A percentile compares a stretch with the other conserved stretches of the same genome.
phyloP scores from a whole-genome alignment of 1,140 invertebrate genomes.

The Diplogasteroides magnus region DNA sequence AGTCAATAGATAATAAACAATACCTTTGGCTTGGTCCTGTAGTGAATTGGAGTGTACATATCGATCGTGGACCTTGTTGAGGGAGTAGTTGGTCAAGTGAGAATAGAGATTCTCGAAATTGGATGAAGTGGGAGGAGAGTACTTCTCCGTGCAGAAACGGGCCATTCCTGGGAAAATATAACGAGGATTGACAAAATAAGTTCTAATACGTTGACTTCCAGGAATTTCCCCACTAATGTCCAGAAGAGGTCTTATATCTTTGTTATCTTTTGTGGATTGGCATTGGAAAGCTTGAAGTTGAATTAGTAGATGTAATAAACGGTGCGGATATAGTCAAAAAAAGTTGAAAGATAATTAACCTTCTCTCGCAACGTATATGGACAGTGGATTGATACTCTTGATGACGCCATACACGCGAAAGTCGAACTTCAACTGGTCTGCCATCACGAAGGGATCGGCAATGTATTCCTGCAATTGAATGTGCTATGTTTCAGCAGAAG shows the following conservation, averaged over 20 bases:
- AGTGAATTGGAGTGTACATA: constrained; percentile 59
- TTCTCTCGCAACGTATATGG: constrained; percentile 60
- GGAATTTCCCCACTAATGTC: too few relatives aligned
- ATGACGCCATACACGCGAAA: constrained; percentile 60
- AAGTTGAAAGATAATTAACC: constrained; percentile 27
- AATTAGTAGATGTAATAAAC: not conserved
- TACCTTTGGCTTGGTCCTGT: constrained; percentile 48
- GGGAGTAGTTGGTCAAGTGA: constrained; percentile 62
- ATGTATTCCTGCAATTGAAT: constrained; percentile 57
- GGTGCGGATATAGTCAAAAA: not conserved
- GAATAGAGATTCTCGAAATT: constrained; percentile 59
- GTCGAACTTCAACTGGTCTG: constrained; percentile 60
- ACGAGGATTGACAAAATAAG: too few relatives aligned
- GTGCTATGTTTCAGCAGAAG: too few relatives aligned
- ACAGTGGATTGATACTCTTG: constrained; percentile 58
- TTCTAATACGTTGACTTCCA: too few relatives aligned
- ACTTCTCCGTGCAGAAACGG: constrained; percentile 57
- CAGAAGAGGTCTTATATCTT: too few relatives aligned
- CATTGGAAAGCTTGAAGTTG: not conserved
- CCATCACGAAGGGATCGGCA: constrained; percentile 57
- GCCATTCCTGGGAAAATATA: constrained; percentile 30
- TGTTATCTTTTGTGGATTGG: not conserved
- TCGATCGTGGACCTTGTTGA: constrained; percentile 59
- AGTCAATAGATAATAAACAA: not conserved
- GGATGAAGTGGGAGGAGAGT: constrained; percentile 44